Base-by-base conservation (phyloP, 1,140 invertebrate species). In the Megalonaias nervosa region DNA sequence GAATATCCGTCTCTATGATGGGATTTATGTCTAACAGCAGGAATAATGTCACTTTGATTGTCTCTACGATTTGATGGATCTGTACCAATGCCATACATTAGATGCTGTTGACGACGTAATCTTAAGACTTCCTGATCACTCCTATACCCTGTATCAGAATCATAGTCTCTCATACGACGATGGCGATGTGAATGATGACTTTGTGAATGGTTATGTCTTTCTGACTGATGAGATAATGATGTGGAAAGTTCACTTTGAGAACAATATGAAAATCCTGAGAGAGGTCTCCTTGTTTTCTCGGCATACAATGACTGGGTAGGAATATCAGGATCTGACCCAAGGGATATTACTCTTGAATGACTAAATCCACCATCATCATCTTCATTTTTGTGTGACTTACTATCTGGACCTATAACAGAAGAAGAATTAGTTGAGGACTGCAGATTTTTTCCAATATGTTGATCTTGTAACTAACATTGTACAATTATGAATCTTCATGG, bases 91-190 rank as follows among this genome's bases (percentile, higher is more conserved):
- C 38, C 38, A 61, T 67, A 78, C 76, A 78, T 73, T 67, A 73
- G 76, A 62, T 78, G 76, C 23, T 82, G 80, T 62, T 84, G 81
- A 71, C 73, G 62, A 16, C 77, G 72, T 77, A 82, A 84, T 62
- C 77, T 71, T 0, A 83, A 62, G 13, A 82, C 60, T 31, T 88
- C 85, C 16, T 83, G 79, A 65, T 90, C 89, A 82, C 88, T 89
- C 26, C 87, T 75, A 81, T 90, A 90, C 61, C 88, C 89, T 6
- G 88, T 89, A 62, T 90, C 89, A 14, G 88, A 89, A 67, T 90
- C 89, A 68, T 90, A 90, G 19, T 89, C 88, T 62, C 85, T 64
- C 64, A 82, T 77, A 19, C 81, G 77, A 12, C 80, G 71, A 67
- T 81, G 81, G 13, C 80, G 67, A 55, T 72, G 71, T 56, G 79